Evolutionary conservation across 2,113 vertebrate genomes (phyloP).

Genomic region (Ailurus styani): DNA sequence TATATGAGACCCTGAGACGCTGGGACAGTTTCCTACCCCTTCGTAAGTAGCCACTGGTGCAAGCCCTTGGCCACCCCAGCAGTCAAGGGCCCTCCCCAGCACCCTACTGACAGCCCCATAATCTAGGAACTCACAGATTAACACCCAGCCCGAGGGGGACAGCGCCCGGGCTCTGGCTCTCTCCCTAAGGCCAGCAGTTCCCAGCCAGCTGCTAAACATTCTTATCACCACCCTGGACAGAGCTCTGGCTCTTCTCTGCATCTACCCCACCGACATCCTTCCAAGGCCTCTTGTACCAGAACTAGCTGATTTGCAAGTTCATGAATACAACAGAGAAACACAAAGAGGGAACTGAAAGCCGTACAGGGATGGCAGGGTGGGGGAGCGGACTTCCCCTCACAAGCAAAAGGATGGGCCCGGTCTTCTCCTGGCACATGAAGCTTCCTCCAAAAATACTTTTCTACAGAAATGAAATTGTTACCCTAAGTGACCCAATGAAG

Average conservation of each 20-base stretch:
- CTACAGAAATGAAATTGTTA: constrained; percentile 50
- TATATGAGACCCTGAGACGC: neutral
- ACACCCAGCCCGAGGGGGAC: neutral
- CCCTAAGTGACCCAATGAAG: constrained; percentile 8
- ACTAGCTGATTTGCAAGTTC: neutral
- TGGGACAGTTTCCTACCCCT: neutral
- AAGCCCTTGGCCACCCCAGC: neutral
- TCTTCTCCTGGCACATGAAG: neutral
- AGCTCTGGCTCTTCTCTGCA: neutral
- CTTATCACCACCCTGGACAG: neutral
- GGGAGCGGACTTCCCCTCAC: constrained; percentile 33
- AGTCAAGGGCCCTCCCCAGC: neutral
- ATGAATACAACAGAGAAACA: constrained; percentile 15
- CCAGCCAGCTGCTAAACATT: neutral
- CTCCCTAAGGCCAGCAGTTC: neutral
- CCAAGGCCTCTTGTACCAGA: neutral
- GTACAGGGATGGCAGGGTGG: neutral
- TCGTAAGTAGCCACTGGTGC: neutral
- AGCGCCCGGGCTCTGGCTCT: neutral
- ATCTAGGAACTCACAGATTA: neutral
- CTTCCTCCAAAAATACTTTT: constrained; percentile 39
- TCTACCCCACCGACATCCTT: neutral
- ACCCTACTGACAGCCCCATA: neutral
- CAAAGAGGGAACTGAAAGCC: constrained; percentile 69
- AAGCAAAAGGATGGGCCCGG: neutral